Evolutionary conservation across 2,797 vertebrate genomes (phyloP), one percentile per base, ranked within the genome.

Genomic region (Emydoidea blandingii): DNA sequence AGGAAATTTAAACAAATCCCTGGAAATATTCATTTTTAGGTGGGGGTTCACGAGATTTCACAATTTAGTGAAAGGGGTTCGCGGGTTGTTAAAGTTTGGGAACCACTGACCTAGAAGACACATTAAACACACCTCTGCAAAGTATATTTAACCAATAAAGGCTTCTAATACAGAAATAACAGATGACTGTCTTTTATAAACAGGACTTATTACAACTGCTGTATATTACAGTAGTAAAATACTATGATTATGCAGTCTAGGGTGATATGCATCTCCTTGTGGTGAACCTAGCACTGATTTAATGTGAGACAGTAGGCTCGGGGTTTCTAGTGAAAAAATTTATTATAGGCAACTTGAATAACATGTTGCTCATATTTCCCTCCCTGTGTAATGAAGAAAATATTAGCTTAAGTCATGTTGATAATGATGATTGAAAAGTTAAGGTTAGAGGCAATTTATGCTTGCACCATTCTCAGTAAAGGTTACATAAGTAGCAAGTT

Each of bases 91-190:
- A 53, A 53, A 53, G 52, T 53, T 19, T 53, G 52, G 52, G 52
- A 53, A 53, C 52, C 16, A 53, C 52, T 53, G 52, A 53, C 18
- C 52, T 53, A 53, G 52, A 53, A 53, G 52, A 53, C 19, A 53
- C 52, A 53, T 53, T 53, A 97, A 93, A 94, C 57, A 94, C 12
- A 96, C 41, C 83, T 68, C 65, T 81, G 80, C 41, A 91, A 90
- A 95, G 85, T 21, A 50, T 79, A 96, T 92, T 93, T 52, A 92
- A 59, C 31, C 89, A 87, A 56, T 74, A 83, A 89, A 93, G 81
- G 44, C 34, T 91, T 94, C 83, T 56, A 90, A 85, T 16, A 91
- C 31, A 94, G 56, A 91, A 92, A 83, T 89, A 94, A 94, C 2
- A 16, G 82, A 41, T 94, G 88, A 34, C 80, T 91, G 87, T 83